Conservation (phyloP, 2,113 vertebrate genomes). For the Tiliqua scincoides region DNA sequence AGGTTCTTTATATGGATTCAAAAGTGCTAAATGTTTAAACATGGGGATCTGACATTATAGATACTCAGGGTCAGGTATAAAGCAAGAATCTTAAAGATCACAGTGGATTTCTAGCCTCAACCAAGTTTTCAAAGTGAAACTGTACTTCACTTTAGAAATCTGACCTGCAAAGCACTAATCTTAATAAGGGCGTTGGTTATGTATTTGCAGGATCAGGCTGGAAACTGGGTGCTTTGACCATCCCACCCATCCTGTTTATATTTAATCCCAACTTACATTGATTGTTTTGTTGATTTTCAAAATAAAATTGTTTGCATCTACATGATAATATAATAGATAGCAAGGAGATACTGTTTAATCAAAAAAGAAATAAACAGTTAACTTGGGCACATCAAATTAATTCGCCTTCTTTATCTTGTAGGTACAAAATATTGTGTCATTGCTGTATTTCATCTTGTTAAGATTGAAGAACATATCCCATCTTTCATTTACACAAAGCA, state of each 20-base stretch:
- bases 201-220: not conserved
- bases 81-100: not conserved
- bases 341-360: not conserved
- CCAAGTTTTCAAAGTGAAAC: not conserved
- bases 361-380: not conserved
- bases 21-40: not conserved
- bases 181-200: not conserved
- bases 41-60: not conserved
- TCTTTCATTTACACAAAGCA: not conserved
- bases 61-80: no score
- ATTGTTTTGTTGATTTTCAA: not conserved
- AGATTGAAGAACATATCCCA: not conserved
- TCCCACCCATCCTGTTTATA: not conserved
- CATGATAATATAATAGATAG: not conserved
- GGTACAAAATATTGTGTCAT: not conserved
- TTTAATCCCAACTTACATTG: not conserved
- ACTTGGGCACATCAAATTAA: not conserved
- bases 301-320: not conserved
- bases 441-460: slow-evolving; percentile 1
- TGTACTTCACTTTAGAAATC: not conserved
- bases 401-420: not conserved
- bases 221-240: not conserved
- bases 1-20: not conserved
- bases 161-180: not conserved
- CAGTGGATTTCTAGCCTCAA: not conserved